These are phyloP conservation scores for Puntigrus tetrazona DNA, from an alignment of 2,113 vertebrate genomes.

Conservation along the genomic window DNA sequence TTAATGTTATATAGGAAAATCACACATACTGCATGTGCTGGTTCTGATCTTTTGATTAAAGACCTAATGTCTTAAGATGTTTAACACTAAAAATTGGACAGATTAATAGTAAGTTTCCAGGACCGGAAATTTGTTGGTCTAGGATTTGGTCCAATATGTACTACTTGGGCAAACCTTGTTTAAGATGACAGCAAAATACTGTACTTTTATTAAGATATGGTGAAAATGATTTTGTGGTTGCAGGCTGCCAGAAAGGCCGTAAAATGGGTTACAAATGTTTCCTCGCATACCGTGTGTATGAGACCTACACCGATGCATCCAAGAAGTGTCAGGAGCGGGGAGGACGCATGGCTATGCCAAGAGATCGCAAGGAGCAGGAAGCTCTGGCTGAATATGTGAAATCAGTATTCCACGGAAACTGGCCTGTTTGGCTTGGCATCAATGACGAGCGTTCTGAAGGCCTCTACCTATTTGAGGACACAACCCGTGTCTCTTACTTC, in stretches of 20 bases:
- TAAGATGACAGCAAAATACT: background rate
- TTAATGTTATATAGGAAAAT: background rate
- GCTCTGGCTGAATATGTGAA: constrained; percentile 80
- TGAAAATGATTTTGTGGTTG: background rate
- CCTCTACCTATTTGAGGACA: constrained; percentile 84
- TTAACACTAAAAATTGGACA: background rate
- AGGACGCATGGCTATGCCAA: constrained; percentile 84
- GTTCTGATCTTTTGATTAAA: background rate
- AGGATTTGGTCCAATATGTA: constrained; percentile 7
- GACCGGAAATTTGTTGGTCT: background rate
- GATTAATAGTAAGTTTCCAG: background rate
- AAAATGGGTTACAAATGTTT: constrained; percentile 84
- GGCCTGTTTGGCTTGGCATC: constrained; percentile 88
- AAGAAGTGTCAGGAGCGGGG: constrained; percentile 80
- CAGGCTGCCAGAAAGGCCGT: constrained; percentile 85
- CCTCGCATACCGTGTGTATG: constrained; percentile 79
- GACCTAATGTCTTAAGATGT: background rate
- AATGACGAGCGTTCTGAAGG: constrained; percentile 85
- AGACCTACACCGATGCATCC: constrained; percentile 79
- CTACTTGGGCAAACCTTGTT: background rate
- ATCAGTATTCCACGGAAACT: constrained; percentile 81
- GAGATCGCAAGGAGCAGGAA: constrained; percentile 81
- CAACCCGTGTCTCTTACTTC: constrained; percentile 82
- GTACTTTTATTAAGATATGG: background rate
- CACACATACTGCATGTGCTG: background rate